Conservation (phyloP, 1,140 invertebrate genomes). For the Ostrea edulis region DNA sequence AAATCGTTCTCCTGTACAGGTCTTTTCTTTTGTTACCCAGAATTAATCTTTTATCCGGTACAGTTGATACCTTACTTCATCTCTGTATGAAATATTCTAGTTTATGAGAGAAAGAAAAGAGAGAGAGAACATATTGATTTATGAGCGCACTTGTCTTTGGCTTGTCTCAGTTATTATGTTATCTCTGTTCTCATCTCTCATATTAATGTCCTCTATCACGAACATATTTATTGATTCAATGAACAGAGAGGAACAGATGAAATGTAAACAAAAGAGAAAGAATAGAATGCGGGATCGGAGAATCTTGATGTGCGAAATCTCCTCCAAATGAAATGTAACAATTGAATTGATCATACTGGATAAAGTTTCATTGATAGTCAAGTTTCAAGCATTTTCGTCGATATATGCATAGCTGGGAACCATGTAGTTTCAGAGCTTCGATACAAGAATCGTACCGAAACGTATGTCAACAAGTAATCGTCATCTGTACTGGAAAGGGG, state of each 20-base stretch:
- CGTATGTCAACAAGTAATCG: too few species aligned
- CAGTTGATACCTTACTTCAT: too few species aligned
- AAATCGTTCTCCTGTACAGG: too few species aligned
- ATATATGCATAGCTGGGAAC: too few species aligned
- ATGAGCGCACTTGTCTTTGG: not conserved
- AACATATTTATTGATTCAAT: conserved; percentile 21
- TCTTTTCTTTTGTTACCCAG: too few species aligned
- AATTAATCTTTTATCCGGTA: too few species aligned
- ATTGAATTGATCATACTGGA: not conserved
- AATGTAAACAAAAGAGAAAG: not conserved
- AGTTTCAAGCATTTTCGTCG: too few species aligned
- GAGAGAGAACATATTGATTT: conserved; percentile 6
- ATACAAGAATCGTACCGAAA: too few species aligned
- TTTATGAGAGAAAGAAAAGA: not conserved
- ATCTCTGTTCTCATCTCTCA: conserved; percentile 27
- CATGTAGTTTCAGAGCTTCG: too few species aligned
- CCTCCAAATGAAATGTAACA: not conserved
- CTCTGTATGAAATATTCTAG: too few species aligned
- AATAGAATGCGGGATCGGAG: not conserved
- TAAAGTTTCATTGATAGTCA: not conserved
- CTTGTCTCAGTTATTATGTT: not conserved
- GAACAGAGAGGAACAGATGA: not conserved
- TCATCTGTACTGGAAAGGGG: too few species aligned
- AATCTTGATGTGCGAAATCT: not conserved
- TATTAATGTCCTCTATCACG: conserved; percentile 30